Percentiles rank a stretch among this genome's conserved stretches.
Conservation (phyloP, 1,140 invertebrate genomes). For the Drosophila gunungcola region DNA sequence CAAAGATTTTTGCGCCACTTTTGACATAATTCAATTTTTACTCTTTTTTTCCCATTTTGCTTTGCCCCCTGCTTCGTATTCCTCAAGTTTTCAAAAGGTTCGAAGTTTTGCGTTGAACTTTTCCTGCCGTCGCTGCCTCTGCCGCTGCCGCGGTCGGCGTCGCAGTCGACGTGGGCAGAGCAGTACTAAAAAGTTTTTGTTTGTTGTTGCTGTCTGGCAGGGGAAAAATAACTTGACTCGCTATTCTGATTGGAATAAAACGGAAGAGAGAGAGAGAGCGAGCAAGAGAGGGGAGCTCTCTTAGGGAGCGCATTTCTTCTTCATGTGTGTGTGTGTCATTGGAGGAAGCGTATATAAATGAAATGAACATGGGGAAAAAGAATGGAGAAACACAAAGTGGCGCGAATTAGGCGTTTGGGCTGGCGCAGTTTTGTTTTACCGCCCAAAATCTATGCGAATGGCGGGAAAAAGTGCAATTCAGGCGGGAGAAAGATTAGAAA, state of each 20-base stretch:
- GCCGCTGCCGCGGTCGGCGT: constrained; percentile 20
- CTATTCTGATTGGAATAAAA: constrained; percentile 74
- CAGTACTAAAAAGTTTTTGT: constrained; percentile 67
- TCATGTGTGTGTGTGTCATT: constrained; percentile 42
- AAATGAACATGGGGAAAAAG: constrained; percentile 62
- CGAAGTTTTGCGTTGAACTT: constrained; percentile 63
- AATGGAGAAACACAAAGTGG: constrained; percentile 71
- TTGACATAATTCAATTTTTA: constrained; percentile 67
- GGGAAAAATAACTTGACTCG: constrained; percentile 50
- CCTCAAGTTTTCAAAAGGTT: constrained; percentile 75
- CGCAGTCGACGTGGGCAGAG: constrained; percentile 17
- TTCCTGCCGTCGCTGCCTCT: constrained; percentile 51
- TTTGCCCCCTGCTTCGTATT: constrained; percentile 63
- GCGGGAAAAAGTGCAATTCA: constrained; percentile 78
- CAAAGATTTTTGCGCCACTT: constrained; percentile 73
- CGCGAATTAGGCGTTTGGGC: constrained; percentile 77
- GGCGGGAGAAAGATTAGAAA: constrained; percentile 68
- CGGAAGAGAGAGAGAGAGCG: constrained; percentile 56
- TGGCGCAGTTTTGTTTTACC: constrained; percentile 78
- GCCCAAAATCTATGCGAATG: constrained; percentile 78
- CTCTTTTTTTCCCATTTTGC: constrained; percentile 28
- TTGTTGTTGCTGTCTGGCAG: constrained; percentile 54
- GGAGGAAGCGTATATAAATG: constrained; percentile 50
- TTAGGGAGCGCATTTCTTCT: constrained; percentile 40
- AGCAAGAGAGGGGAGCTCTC: constrained; percentile 8